Base-by-base conservation (phyloP, 1,140 invertebrate genomes). In the Drosophila bifasciata region DNA sequence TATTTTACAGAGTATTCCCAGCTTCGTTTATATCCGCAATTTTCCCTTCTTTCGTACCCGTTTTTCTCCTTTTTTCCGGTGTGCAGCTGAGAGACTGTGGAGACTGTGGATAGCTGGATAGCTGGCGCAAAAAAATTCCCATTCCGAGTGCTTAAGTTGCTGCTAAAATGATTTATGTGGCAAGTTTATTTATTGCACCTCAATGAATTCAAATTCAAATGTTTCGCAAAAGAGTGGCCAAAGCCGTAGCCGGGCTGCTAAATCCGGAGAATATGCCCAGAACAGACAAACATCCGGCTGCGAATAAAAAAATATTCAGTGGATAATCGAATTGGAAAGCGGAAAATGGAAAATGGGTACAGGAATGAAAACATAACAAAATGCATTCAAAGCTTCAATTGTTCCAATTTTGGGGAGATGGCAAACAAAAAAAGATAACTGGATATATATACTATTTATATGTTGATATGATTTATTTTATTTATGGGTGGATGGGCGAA, bases 101-200 rank as follows among this genome's bases (percentile, higher is more conserved):
- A 79, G 4, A 36, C 32, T 21, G 19, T 3, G 19, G 19, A 21
- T 21, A 21, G 19, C 19, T n/a, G 28, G 28, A 11, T 61, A 56
- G 36, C 69, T 55, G 49, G 52, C 49, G 60, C n/a, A n/a, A 77
- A 63, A 17, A 52, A 63, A 63, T 59, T 71, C 55, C 55, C 74
- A 66, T 51, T 69, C 46, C 40, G 44, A 67, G 55, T 59, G 44
- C 67, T 45, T 61, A 80, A 80, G 59, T 76, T 79, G 58, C 46
- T 51, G 71, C 39, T 64, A 44, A 79, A 80, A 79, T 79, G 77
- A 79, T 79, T 79, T 79, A 79, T 80, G 77, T 46, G 59, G 59
- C 71, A 46, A 71, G 58, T 76, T 79, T 79, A 80, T 79, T 79
- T 79, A 79, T 79, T 59, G 77, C 77, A 76, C 77, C 77, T 80